Base-by-base conservation (phyloP, 2,797 vertebrate species). In the Phalanger gymnotis region DNA sequence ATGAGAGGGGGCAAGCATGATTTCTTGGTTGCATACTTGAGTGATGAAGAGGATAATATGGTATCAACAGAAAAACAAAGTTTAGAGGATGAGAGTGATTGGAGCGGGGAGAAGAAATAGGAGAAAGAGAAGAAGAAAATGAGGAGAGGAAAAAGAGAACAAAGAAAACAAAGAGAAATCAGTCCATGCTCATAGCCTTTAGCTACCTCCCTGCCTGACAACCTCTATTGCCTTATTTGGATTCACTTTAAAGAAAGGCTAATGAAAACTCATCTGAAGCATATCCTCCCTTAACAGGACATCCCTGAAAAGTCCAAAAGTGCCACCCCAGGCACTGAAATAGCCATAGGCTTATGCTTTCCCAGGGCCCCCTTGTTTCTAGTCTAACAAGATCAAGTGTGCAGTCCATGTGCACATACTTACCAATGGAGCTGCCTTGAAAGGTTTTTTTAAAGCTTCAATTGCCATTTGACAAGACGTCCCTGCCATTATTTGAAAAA, bases 401-500 rank as follows among this genome's bases (percentile, higher is more conserved):
- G 34, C n/a, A 47, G 40, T 47, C 40, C 40, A 27, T 87, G 4
- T 87, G 40, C 73, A 87, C 2, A 2, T 87, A 27, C 73, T 87
- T 51, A 51, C 40, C 73, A 87, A 27, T 27, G 73, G 73, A 87
- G 73, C 73, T 87, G 40, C 40, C 73, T 87, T 87, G 40, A 87
- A 51, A 87, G 40, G 40, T 47, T 87, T 47, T 56, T 73, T 87
- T 87, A 27, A 87, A 87, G 73, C 22, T 87, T 87, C 73, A 87
- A 51, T 87, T 87, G 47, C 25, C 40, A 87, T 28, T 87, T 1
- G 25, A 87, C 73, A 87, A 51, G 73, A 87, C 28, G 40, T 66
- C 54, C 30, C 54, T 95, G 87, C 81, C 54, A 93, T 61, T 93
- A 90, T 91, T 96, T 93, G 28, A 0, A 27, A 53, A 31, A 53